Evolutionary conservation across 2,888 invertebrate genomes (phyloP).

Genomic region (Pemphredon lugubris): DNA sequence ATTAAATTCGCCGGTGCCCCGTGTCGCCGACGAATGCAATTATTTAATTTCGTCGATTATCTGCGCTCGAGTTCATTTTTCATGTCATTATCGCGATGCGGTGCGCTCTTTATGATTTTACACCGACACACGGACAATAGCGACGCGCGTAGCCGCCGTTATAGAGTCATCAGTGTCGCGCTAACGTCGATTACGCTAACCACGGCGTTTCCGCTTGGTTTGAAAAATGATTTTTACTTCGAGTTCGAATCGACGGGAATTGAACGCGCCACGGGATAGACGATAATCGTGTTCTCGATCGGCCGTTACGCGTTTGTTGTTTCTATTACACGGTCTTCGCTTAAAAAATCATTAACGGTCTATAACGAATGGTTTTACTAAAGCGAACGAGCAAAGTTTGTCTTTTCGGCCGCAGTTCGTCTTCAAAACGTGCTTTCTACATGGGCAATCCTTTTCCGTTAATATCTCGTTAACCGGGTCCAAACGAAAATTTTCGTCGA

Average conservation of each 20-base stretch:
- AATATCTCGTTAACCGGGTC: too few species aligned
- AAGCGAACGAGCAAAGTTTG: too few species aligned
- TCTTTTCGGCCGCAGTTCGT: too few species aligned
- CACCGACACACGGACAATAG: slow-evolving; percentile 15
- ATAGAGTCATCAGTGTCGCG: slow-evolving; percentile 56
- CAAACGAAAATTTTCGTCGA: too few species aligned
- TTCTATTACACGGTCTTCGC: too few species aligned
- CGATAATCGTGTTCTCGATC: neutral
- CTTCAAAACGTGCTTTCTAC: too few species aligned
- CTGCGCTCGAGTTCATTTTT: slow-evolving; percentile 57
- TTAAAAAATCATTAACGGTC: too few species aligned
- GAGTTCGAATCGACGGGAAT: neutral
- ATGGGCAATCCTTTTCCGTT: too few species aligned
- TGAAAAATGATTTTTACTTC: slow-evolving; percentile 46
- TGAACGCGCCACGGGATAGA: neutral
- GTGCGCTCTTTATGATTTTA: slow-evolving; percentile 47
- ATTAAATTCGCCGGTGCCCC: slow-evolving; percentile 46
- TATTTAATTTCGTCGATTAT: slow-evolving; percentile 62
- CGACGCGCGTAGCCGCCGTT: slow-evolving; percentile 28
- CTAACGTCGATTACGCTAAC: slow-evolving; percentile 15
- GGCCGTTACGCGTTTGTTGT: too few species aligned
- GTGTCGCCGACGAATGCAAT: slow-evolving; percentile 36
- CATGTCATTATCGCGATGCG: slow-evolving; percentile 61
- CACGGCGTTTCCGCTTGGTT: slow-evolving; percentile 2
- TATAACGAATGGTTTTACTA: too few species aligned